A percentile compares a stretch with the other conserved stretches of the same genome.
Conservation (phyloP, 1,140 invertebrate species). For the Paraescarpia echinospica region DNA sequence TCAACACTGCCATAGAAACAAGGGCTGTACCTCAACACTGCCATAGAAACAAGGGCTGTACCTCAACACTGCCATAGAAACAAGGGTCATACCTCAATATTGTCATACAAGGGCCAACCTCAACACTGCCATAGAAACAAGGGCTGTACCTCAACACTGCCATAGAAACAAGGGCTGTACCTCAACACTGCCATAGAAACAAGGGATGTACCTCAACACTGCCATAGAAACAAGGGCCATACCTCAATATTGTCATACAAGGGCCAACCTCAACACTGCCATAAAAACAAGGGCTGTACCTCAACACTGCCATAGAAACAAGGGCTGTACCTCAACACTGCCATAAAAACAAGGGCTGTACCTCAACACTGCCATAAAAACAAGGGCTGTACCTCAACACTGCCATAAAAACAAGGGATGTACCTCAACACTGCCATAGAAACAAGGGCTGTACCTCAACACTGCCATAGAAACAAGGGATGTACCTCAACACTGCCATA, state of each 20-base stretch:
- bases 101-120: neutral
- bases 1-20: neutral
- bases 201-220: neutral
- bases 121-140: neutral
- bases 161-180: neutral
- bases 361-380: neutral
- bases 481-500: neutral
- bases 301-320: neutral
- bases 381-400: neutral
- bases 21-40: neutral
- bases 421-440: neutral
- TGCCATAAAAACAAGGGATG: neutral
- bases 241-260: neutral
- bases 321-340: neutral
- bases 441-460: neutral
- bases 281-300: neutral
- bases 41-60: neutral
- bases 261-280: neutral
- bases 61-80: neutral
- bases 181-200: neutral
- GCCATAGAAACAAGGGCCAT: neutral
- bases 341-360: neutral
- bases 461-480: neutral
- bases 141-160: neutral
- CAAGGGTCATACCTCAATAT: neutral